A percentile compares a stretch with the other conserved stretches of the same genome.
Evolutionary conservation across 1,140 invertebrate species (phyloP).

Genomic region (Micrasema longulum): DNA sequence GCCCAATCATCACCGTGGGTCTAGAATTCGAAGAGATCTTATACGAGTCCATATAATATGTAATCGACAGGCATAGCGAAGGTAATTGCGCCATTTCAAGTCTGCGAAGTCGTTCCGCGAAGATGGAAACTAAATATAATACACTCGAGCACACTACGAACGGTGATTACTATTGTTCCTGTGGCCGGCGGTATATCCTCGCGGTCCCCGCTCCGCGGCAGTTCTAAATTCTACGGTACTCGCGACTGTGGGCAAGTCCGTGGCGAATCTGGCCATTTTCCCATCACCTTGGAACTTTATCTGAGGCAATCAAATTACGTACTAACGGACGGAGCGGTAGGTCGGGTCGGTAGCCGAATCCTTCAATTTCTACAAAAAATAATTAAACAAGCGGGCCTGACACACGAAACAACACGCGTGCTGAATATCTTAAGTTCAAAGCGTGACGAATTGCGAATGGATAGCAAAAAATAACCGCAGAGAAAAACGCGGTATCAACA

Average conservation of each 20-base stretch:
- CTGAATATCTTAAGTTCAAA: background rate
- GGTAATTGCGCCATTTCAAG: background rate
- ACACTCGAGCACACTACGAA: background rate
- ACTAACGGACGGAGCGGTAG: slow-evolving; percentile 3
- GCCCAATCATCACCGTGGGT: background rate
- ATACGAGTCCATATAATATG: background rate
- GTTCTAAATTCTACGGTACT: background rate
- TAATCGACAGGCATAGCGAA: background rate
- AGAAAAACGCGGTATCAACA: background rate
- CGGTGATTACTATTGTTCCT: background rate
- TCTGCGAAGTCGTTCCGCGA: background rate
- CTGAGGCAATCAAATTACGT: background rate
- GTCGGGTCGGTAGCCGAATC: slow-evolving; percentile 12
- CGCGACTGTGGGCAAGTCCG: background rate
- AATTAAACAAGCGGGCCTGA: slow-evolving; percentile 3
- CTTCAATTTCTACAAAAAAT: slow-evolving; percentile 3
- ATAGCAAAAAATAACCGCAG: background rate
- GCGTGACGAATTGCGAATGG: background rate
- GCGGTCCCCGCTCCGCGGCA: background rate
- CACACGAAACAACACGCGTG: slow-evolving; percentile 20
- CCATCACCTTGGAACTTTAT: background rate
- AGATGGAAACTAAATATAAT: background rate
- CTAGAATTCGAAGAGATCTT: background rate
- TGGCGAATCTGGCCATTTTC: background rate
- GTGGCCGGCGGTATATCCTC: background rate